Base-by-base conservation (phyloP, 92 coral and sea anemone genomes). In the Actinostola sp. region DNA sequence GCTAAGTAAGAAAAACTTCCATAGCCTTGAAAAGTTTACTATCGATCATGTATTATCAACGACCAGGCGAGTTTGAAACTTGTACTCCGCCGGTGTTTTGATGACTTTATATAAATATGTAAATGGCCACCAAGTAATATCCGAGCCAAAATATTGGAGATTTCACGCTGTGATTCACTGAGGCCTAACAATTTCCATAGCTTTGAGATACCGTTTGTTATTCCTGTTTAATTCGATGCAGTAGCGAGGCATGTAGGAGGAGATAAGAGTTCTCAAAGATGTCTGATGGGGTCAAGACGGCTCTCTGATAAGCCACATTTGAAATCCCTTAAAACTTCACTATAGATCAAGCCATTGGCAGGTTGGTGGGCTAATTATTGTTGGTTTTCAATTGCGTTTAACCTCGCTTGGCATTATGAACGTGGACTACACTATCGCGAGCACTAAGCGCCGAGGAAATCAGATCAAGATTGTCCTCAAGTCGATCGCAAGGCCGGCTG, bases 401-500 rank as follows among this genome's bases (percentile, higher is more conserved):
- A 73, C 61, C 55, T 13, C 17, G 46, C 32, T 26, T 28, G 31
- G 0, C 42, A 64, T 41, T 17, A 61, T 49, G 63, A 63, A 43
- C 45, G 23, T 32, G 26, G 55, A 55, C n/a, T 45, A 63, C 65
- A 35, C 25, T 29, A 73, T 33, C 26, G 38, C 72, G 9, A 45
- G 61, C 39, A 35, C 65, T n/a, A 75, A 75, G 20, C 72, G 81
- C 1, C 81, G 81, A 8, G 71, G 72, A n/a, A 75, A 52, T 38
- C 81, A 75, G 49, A 75, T 75, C 55, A 75, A 75, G 29, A 75
- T 75, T 16, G 81, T 75, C 19, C 81, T 75, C 13, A 51, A 64
- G 35, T 75, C 81, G 21, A 75, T 75, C 39, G 81, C 81, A 10
- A 50, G 81, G 49, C 81, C 81, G 3, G 34, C 74, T 3, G 62